Base-by-base conservation (phyloP, 1,140 invertebrate species). In the Charaxes varanes region DNA sequence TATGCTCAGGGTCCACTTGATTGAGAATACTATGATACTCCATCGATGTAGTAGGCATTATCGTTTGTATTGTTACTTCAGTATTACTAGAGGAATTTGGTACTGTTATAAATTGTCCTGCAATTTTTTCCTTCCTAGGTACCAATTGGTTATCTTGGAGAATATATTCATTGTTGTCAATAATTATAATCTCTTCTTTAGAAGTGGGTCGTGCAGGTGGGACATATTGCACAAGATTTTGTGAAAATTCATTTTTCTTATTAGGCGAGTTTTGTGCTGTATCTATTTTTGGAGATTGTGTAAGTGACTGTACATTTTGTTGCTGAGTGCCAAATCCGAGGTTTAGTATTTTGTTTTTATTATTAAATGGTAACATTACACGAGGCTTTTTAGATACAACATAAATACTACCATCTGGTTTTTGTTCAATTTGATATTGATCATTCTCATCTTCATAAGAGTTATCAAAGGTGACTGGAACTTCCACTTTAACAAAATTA, bases 121-220 rank as follows among this genome's bases (percentile, higher is more conserved):
- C 8, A 24, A 14, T 14, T 23, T 56, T 62, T 13, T 45, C 44
- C 41, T 58, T 63, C 41, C 51, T 78, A 15, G 64, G 65, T 40
- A 76, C 61, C 10, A 78, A 53, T 42, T 73, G 62, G 44, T 73
- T 65, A 46, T 77, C 59, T 54, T 74, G 73, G 21, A 86, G 40
- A 35, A 86, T 69, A 41, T 81, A 87, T 61, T 88, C 86, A 60
- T 83, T 81, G 22, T 87, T 84, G 48, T 87, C 85, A 41, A 87
- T 83, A 12, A 87, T 53, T 6, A 87, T 84, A 34, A 87, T 84
- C 15, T 84, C 83, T 50, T 90, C 88, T 44, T 70, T 71, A 41
- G 66, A 71, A 33, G 59, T 65, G 31, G 58, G 37, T 38, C 28
- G 35, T 14, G 33, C 23, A 14, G 48, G 27, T 15, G 41, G 41